A percentile compares a stretch with the other conserved stretches of the same genome.
Conservation (phyloP, 2,888 invertebrate genomes). For the Watsonalla binaria region DNA sequence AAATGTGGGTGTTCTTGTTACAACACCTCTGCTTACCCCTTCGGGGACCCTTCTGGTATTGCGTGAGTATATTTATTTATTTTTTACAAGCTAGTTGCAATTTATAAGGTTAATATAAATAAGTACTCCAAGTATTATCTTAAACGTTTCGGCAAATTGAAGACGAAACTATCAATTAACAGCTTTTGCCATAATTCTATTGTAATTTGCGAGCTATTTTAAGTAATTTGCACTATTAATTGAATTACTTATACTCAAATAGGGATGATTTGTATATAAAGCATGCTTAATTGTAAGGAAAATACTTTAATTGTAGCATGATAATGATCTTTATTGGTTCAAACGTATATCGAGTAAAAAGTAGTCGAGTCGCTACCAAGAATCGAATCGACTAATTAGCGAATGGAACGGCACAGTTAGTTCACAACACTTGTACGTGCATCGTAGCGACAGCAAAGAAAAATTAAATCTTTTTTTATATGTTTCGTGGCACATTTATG, state of each 20-base stretch:
- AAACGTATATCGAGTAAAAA: slow-evolving; percentile 55
- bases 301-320: slow-evolving; percentile 48
- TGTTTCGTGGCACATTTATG: too few relatives aligned
- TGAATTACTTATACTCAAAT: background rate
- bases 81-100: too few relatives aligned
- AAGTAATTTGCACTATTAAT: background rate
- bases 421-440: slow-evolving; percentile 44
- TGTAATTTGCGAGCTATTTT: background rate
- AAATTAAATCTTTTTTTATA: background rate
- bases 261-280: slow-evolving; percentile 13
- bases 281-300: slow-evolving; percentile 43
- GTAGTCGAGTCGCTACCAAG: slow-evolving; percentile 37
- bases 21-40: too few relatives aligned
- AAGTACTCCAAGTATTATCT: too few relatives aligned
- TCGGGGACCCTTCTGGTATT: too few relatives aligned
- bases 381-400: slow-evolving; percentile 64
- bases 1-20: too few relatives aligned
- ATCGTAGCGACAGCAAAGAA: slow-evolving; percentile 28
- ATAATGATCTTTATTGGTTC: slow-evolving; percentile 59
- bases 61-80: too few relatives aligned
- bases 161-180: background rate
- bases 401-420: slow-evolving; percentile 45
- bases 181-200: background rate
- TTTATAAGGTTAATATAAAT: too few relatives aligned
- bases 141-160: too few relatives aligned